A percentile compares a stretch with the other conserved stretches of the same genome.
These are phyloP conservation scores for Bostrychus sinensis DNA, from an alignment of 2,113 vertebrate species.

Conservation along the genomic window DNA sequence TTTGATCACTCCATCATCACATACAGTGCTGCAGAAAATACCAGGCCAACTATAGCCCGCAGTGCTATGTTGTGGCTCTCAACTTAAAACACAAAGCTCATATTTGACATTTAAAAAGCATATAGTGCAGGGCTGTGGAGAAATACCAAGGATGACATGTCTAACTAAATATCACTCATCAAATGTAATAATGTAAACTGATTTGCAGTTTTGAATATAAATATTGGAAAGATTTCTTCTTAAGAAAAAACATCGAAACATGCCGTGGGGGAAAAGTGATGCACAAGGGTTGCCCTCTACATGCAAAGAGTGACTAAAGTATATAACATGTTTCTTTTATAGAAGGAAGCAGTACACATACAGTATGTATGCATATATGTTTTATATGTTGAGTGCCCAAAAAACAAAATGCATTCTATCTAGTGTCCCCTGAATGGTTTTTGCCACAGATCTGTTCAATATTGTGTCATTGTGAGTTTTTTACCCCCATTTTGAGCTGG, in stretches of 20 bases:
- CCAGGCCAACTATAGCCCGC: neutral
- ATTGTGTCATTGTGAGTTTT: conserved; percentile 61
- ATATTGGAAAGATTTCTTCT: neutral
- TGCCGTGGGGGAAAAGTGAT: conserved; percentile 28
- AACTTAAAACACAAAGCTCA: neutral
- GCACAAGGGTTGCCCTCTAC: conserved; percentile 15
- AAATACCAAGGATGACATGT: conserved; percentile 4
- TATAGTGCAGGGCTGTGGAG: neutral
- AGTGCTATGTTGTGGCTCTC: conserved; percentile 7
- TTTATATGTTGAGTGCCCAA: conserved; percentile 40
- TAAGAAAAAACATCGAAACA: neutral
- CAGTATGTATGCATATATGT: conserved; percentile 11
- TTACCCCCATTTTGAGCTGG: conserved; percentile 60
- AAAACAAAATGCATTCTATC: conserved; percentile 61
- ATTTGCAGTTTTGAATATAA: neutral
- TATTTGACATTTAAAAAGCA: conserved; percentile 9
- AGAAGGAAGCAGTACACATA: conserved; percentile 11
- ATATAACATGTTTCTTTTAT: neutral
- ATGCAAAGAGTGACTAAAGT: neutral
- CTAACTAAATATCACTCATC: conserved; percentile 3
- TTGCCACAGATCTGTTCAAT: conserved; percentile 52
- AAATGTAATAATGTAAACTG: neutral
- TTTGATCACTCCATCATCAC: neutral
- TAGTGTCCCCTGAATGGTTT: conserved; percentile 69
- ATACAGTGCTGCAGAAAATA: conserved; percentile 2